These are phyloP conservation scores for Cecropterus lyciades DNA, from an alignment of 1,140 invertebrate species.

Conservation along the genomic window DNA sequence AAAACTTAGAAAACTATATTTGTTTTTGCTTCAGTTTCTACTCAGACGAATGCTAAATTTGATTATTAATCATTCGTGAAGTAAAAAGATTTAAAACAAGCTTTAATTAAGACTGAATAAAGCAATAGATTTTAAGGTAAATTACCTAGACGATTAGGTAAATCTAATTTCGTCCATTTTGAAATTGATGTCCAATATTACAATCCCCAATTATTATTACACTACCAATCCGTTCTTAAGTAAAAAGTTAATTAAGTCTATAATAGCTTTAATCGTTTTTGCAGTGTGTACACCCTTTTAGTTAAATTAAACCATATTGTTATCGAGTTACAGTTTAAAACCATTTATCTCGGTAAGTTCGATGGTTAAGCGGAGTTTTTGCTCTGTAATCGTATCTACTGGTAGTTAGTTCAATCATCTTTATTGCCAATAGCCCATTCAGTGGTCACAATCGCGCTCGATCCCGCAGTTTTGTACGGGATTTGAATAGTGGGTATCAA, in stretches of 20 bases:
- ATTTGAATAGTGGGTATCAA: not conserved
- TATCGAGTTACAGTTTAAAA: conserved; percentile 13
- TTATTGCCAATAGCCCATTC: conserved; percentile 69
- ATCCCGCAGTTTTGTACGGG: conserved; percentile 1
- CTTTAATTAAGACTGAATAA: too few species aligned
- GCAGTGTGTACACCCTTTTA: not conserved
- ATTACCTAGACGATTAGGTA: not conserved
- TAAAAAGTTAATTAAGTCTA: conserved; percentile 36
- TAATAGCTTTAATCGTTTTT: conserved; percentile 38
- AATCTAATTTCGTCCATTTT: conserved; percentile 13
- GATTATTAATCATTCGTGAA: too few species aligned
- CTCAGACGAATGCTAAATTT: too few species aligned
- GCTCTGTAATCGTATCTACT: conserved; percentile 41
- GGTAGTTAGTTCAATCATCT: conserved; percentile 56
- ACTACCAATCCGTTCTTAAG: conserved; percentile 32
- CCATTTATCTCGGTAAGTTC: conserved; percentile 3
- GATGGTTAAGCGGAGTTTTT: conserved; percentile 32
- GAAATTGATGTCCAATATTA: conserved; percentile 27
- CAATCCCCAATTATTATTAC: conserved; percentile 31
- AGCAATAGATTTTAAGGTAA: too few species aligned
- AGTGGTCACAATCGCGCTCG: conserved; percentile 36
- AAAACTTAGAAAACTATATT: too few species aligned
- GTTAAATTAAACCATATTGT: conserved; percentile 3
- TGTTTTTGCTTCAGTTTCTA: too few species aligned
- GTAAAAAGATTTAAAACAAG: too few species aligned